Conservation (phyloP, 1,140 invertebrate species). For the Trissolcus basalis region DNA sequence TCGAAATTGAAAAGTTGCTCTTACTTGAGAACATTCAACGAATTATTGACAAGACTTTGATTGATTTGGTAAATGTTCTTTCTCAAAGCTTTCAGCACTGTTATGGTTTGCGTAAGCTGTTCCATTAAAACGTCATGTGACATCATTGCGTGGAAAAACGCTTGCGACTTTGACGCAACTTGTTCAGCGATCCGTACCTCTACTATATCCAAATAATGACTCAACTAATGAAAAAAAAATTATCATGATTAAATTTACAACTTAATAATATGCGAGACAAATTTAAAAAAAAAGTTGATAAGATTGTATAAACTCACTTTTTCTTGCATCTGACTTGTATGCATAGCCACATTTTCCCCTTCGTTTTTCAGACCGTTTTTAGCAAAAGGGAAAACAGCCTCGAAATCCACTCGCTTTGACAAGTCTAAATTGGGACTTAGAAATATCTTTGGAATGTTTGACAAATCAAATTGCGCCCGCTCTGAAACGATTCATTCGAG, state of each 20-base stretch:
- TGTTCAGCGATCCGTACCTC: constrained; percentile 97
- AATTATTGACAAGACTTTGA: constrained; percentile 85
- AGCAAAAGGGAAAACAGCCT: constrained; percentile 86
- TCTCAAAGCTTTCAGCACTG: constrained; percentile 85
- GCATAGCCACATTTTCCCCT: constrained; percentile 61
- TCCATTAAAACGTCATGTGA: constrained; percentile 95
- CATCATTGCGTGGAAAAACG: constrained; percentile 98
- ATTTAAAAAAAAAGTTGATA: too few species aligned
- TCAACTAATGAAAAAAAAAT: constrained; percentile 76
- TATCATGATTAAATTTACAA: too few species aligned
- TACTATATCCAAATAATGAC: constrained; percentile 95
- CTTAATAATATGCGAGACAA: too few species aligned
- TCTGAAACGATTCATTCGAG: constrained; percentile 63
- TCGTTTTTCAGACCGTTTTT: constrained; percentile 69
- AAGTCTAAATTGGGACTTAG: constrained; percentile 88
- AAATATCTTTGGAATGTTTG: constrained; percentile 90
- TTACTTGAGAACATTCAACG: constrained; percentile 85
- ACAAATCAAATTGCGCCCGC: constrained; percentile 77
- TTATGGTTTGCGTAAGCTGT: constrained; percentile 88
- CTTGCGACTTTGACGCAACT: constrained; percentile 95
- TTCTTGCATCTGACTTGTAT: constrained; percentile 80
- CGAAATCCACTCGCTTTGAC: constrained; percentile 88
- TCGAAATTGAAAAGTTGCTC: not conserved
- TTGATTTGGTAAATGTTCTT: constrained; percentile 84
- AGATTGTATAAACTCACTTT: constrained; percentile 76